Evolutionary conservation across 2,113 vertebrate genomes (phyloP).

Genomic region (Mobula birostris): DNA sequence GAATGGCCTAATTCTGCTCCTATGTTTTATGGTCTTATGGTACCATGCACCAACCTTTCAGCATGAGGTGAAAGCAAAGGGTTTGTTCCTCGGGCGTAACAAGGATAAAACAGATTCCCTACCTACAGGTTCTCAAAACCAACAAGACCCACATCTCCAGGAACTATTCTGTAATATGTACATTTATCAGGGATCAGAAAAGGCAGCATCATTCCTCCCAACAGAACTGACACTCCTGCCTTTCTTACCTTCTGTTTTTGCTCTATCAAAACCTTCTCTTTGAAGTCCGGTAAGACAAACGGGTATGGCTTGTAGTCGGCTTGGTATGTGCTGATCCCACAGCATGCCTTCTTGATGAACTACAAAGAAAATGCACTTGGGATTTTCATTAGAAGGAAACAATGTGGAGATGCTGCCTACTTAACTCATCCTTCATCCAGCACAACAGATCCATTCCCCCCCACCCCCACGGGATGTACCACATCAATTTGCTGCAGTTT

Average conservation of each 20-base stretch:
- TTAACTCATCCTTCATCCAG: neutral
- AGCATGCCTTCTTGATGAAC: slow-evolving; percentile 52
- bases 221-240: neutral
- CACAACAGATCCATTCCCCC: neutral
- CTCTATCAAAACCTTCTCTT: slow-evolving; percentile 46
- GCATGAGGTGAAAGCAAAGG: neutral
- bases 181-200: neutral
- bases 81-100: neutral
- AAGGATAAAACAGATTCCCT: neutral
- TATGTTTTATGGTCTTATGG: too few species aligned
- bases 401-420: neutral
- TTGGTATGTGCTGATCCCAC: slow-evolving; percentile 49
- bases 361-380: slow-evolving; percentile 47
- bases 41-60: neutral
- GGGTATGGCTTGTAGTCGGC: slow-evolving; percentile 52
- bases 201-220: neutral
- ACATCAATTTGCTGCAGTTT: neutral
- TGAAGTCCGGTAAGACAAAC: slow-evolving; percentile 50
- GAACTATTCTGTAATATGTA: neutral
- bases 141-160: neutral
- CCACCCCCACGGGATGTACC: neutral
- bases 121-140: neutral
- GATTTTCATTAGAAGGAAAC: neutral
- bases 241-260: slow-evolving; percentile 59
- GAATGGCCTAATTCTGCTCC: too few species aligned